Evolutionary conservation across 2,113 vertebrate species (phyloP).

Genomic region (Brachyhypopomus gauderio): DNA sequence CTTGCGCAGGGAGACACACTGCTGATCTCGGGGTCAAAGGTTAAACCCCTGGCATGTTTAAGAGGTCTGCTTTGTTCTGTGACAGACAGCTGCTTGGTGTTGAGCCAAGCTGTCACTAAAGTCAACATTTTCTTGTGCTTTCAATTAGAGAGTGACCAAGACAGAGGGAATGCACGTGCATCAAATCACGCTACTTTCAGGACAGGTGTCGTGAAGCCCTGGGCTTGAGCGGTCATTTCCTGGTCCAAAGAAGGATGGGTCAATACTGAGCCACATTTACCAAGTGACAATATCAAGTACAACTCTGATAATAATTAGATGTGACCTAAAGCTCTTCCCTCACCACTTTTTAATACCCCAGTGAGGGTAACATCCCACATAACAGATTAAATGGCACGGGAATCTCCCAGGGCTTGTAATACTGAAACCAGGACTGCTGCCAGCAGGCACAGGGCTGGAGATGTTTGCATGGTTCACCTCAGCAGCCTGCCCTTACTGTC

Average conservation of each 20-base stretch:
- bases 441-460: neutral
- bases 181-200: neutral
- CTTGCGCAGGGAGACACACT: neutral
- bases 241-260: neutral
- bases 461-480: conserved; percentile 16
- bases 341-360: neutral
- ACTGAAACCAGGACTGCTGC: neutral
- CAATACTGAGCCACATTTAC: too few relatives aligned
- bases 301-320: neutral
- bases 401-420: conserved; percentile 8
- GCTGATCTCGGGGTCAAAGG: conserved; percentile 24
- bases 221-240: neutral
- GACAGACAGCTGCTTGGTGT: conserved; percentile 20
- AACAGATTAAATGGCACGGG: neutral
- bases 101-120: conserved; percentile 14
- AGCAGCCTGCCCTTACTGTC: neutral
- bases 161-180: neutral
- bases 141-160: neutral
- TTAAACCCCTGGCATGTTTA: conserved; percentile 43
- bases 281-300: neutral
- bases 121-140: neutral
- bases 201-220: too few relatives aligned
- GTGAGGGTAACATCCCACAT: neutral
- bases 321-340: neutral
- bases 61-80: conserved; percentile 1